phyloP scores from a whole-genome alignment of 2,113 vertebrate genomes.

The Tragelaphus scriptus region DNA sequence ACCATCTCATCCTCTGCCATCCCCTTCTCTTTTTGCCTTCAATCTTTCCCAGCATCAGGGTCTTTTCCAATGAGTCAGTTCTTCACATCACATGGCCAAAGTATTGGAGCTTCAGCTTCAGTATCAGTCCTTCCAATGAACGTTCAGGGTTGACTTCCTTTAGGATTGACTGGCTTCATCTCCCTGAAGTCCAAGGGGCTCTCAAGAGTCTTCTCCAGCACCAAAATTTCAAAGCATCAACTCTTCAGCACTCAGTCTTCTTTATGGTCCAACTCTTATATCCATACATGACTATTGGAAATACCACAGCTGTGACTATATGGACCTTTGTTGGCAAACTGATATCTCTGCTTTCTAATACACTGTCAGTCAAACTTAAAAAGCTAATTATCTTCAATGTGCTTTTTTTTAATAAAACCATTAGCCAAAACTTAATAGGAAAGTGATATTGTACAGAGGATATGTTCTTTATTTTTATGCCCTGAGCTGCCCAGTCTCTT shows the following conservation, averaged over 20 bases:
- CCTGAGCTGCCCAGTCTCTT: not conserved
- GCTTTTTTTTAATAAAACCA: not conserved
- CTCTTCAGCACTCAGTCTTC: not conserved
- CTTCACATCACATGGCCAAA: not conserved
- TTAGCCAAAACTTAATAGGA: not conserved
- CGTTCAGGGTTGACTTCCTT: not conserved
- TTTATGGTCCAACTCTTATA: not conserved
- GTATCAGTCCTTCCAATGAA: not conserved
- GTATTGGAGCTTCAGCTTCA: not conserved
- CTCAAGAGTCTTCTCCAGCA: not conserved
- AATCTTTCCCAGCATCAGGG: not conserved
- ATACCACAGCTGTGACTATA: not conserved
- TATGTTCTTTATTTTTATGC: not conserved
- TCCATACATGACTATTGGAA: not conserved
- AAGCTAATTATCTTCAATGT: not conserved
- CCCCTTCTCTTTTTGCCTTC: not conserved
- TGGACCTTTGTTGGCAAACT: not conserved
- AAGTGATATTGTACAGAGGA: not conserved
- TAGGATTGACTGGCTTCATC: not conserved
- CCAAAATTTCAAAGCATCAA: not conserved
- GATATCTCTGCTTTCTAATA: not conserved
- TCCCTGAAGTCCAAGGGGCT: not conserved
- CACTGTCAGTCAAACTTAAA: not conserved
- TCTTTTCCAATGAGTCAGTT: not conserved
- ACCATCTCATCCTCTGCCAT: not conserved